Base-by-base conservation (phyloP, 1,140 invertebrate species). In the Sipha flava region DNA sequence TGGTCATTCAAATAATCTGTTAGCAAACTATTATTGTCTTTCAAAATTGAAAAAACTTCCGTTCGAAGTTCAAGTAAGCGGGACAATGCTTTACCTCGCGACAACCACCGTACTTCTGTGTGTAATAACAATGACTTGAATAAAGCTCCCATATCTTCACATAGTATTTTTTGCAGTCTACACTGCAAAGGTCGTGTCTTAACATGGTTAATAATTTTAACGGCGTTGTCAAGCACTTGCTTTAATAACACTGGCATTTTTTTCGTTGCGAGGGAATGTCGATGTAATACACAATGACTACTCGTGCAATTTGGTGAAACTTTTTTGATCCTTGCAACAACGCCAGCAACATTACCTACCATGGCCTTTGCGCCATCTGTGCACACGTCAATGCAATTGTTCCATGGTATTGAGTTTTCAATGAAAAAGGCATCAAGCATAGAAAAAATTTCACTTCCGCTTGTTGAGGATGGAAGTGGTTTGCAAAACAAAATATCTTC, bases 91-190 rank as follows among this genome's bases (percentile, higher is more conserved):
- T 84, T 85, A 64, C 84, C 83, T 82, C 82, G 81, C 72, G 83
- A 85, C 73, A 85, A 82, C 83, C 84, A 84, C 79, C 83, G 75
- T 79, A 84, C 83, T 83, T 84, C 83, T 70, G n/a, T 82, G 82
- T 81, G 83, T 82, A 82, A 85, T 83, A 82, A 83, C 75, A 75
- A 82, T 81, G 80, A 80, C 82, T 81, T 84, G 83, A n/a, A n/a
- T n/a, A n/a, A n/a, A n/a, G n/a, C n/a, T n/a, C n/a, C n/a, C n/a
- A n/a, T n/a, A 82, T 85, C 83, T 82, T 83, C 83, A 83, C 83
- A 84, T 52, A 85, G 66, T 81, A 81, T 80, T 83, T 81, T 82
- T 16, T 75, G 80, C 16, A 81, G n/a, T 47, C 37, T 70, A 29
- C 12, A 73, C 26, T 81, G 81, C 72, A 80, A 64, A 59, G 52